Conservation (phyloP, 2,888 invertebrate species). For the Clusia tigrina region DNA sequence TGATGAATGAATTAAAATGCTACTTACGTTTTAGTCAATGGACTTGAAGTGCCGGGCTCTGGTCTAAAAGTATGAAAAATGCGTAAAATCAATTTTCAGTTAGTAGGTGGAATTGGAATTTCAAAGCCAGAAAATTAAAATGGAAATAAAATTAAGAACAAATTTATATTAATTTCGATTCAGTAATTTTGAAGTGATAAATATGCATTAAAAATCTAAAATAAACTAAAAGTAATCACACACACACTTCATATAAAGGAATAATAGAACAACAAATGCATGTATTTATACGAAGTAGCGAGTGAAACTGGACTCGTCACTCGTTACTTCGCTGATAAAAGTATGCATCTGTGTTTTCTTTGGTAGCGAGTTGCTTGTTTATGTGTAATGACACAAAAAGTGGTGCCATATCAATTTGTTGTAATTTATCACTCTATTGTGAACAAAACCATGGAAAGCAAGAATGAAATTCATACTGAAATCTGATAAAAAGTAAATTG, state of each 20-base stretch:
- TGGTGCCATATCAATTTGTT: too few species aligned
- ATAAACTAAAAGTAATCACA: too few species aligned
- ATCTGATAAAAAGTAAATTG: too few species aligned
- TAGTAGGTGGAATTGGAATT: slow-evolving; percentile 15
- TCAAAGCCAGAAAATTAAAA: slow-evolving; percentile 18
- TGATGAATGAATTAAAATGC: background rate
- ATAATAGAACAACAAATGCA: background rate
- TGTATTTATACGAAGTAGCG: background rate
- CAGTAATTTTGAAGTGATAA: too few species aligned
- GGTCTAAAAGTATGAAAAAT: slow-evolving; percentile 14
- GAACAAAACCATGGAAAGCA: too few species aligned
- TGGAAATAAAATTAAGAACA: slow-evolving; percentile 11
- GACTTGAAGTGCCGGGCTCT: background rate
- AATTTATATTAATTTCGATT: background rate
- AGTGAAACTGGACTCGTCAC: background rate
- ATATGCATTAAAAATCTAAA: too few species aligned
- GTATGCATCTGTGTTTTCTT: background rate
- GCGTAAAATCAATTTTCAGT: background rate
- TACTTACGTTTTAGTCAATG: slow-evolving; percentile 15
- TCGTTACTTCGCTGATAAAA: too few species aligned
- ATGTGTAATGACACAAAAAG: too few species aligned
- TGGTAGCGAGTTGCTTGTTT: too few species aligned
- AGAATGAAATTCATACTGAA: too few species aligned
- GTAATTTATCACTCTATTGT: too few species aligned
- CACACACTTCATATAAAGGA: too few species aligned